A percentile compares a stretch with the other conserved stretches of the same genome.
phyloP scores from a whole-genome alignment of 2,888 invertebrate species.

The Autographa gamma region DNA sequence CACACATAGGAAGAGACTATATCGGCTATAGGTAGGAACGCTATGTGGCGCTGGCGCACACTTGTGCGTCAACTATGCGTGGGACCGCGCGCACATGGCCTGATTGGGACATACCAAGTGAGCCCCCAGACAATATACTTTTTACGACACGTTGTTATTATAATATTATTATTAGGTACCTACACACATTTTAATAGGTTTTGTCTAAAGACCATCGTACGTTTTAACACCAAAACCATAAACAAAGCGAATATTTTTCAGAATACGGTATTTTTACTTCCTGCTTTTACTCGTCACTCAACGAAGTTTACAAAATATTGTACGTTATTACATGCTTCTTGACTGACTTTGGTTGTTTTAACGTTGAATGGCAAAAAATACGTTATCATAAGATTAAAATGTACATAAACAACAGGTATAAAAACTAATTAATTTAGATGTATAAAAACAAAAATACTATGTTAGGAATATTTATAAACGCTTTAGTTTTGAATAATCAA shows the following conservation, averaged over 20 bases:
- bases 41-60: conserved; percentile 86
- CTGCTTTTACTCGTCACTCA: conserved; percentile 47
- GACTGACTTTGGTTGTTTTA: conserved; percentile 27
- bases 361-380: conserved; percentile 28
- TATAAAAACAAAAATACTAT: not conserved
- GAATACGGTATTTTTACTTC: conserved; percentile 50
- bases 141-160: conserved; percentile 76
- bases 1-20: conserved; percentile 77
- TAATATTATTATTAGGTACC: conserved; percentile 72
- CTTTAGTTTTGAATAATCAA: not conserved
- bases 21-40: conserved; percentile 73
- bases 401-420: not conserved
- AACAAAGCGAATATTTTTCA: conserved; percentile 48
- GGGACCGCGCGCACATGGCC: conserved; percentile 88
- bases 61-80: conserved; percentile 85
- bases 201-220: conserved; percentile 28
- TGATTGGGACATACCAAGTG: conserved; percentile 86
- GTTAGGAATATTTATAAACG: not conserved
- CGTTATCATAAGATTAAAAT: not conserved
- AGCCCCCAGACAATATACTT: conserved; percentile 86
- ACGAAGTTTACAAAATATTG: conserved; percentile 55
- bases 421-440: not conserved
- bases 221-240: conserved; percentile 36
- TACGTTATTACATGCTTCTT: conserved; percentile 39
- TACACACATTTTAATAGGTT: conserved; percentile 59